phyloP scores from a whole-genome alignment of 2,113 vertebrate genomes.

The Anguilla rostrata region DNA sequence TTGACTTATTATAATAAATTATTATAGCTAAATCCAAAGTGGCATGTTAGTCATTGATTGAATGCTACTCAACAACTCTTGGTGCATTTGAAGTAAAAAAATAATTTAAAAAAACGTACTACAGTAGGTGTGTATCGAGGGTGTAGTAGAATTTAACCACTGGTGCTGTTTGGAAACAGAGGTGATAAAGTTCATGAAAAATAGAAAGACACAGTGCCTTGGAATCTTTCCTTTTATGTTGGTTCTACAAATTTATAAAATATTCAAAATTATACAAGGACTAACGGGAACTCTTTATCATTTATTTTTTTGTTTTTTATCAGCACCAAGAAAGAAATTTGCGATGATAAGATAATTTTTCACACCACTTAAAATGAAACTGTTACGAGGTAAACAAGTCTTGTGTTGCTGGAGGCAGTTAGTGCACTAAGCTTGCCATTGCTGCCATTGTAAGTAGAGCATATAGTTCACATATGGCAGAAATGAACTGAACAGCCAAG shows the following conservation, averaged over 20 bases:
- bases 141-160: too few relatives aligned
- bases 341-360: not conserved
- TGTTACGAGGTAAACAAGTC: not conserved
- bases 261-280: too few relatives aligned
- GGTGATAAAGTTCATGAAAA: too few relatives aligned
- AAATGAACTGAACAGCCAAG: not conserved
- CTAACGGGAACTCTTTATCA: not conserved
- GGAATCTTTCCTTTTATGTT: too few relatives aligned
- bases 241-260: too few relatives aligned
- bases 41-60: not conserved
- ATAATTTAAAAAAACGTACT: too few relatives aligned
- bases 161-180: too few relatives aligned
- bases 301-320: not conserved
- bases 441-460: constrained; percentile 3
- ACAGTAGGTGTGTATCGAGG: too few relatives aligned
- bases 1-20: not conserved
- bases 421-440: not conserved
- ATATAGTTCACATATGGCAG: constrained; percentile 11
- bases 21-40: not conserved
- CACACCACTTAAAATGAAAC: not conserved
- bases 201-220: too few relatives aligned
- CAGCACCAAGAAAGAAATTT: not conserved
- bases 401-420: not conserved
- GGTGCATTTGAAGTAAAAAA: too few relatives aligned
- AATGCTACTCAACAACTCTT: not conserved